phyloP scores from a whole-genome alignment of 2,888 invertebrate species.

The Drosophila subquinaria region DNA sequence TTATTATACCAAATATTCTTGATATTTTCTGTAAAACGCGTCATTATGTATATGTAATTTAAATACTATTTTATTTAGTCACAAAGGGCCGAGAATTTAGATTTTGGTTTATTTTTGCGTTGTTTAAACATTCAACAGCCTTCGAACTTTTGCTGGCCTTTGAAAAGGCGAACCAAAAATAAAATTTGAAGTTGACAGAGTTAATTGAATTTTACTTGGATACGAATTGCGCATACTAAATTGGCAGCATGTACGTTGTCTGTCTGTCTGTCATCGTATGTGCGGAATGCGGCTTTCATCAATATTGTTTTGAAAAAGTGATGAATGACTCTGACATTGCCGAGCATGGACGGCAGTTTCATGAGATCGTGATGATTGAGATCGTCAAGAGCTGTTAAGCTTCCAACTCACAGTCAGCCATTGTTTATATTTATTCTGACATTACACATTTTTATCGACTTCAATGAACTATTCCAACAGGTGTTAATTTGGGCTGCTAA shows the following conservation, averaged over 20 bases:
- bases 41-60: constrained; percentile 3
- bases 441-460: not conserved
- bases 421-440: not conserved
- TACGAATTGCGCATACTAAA: too few species aligned
- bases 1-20: constrained; percentile 7
- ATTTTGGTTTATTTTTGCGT: constrained; percentile 11
- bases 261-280: constrained; percentile 17
- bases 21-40: constrained; percentile 1
- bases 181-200: constrained; percentile 33
- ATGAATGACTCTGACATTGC: constrained; percentile 49
- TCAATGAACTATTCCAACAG: constrained; percentile 5
- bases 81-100: constrained; percentile 15
- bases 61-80: constrained; percentile 11
- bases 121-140: constrained; percentile 29
- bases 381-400: constrained; percentile 2
- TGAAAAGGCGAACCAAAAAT: constrained; percentile 27
- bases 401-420: not conserved
- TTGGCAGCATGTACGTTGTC: constrained; percentile 29
- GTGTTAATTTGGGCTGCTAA: constrained; percentile 45
- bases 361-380: too few species aligned
- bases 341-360: too few species aligned
- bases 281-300: constrained; percentile 53
- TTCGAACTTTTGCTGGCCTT: constrained; percentile 32
- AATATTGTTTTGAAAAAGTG: constrained; percentile 36
- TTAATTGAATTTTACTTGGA: constrained; percentile 51